A percentile compares a stretch with the other conserved stretches of the same genome.
phyloP scores from a whole-genome alignment of 2,113 vertebrate species.

The Salvelinus alpinus region DNA sequence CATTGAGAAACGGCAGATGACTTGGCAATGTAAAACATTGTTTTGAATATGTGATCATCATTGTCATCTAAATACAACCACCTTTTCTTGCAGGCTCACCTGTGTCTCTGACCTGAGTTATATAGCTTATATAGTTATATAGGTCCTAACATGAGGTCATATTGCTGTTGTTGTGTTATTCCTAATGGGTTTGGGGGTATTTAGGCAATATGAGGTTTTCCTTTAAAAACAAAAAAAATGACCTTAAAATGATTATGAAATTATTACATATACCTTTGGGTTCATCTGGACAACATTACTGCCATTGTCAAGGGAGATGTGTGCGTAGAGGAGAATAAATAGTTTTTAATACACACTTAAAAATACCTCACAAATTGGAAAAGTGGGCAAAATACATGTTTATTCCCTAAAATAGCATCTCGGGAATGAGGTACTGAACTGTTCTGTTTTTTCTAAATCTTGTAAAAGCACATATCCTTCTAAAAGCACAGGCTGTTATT shows the following conservation, averaged over 20 bases:
- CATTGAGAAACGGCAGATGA: too few relatives aligned
- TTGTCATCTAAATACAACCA: not conserved
- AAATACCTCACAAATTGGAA: not conserved
- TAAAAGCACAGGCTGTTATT: not conserved
- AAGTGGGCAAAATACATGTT: not conserved
- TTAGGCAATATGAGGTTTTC: not conserved
- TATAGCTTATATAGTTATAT: not conserved
- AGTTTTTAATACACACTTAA: not conserved
- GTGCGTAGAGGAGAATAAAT: not conserved
- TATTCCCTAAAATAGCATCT: not conserved
- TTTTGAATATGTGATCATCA: too few relatives aligned
- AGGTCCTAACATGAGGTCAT: not conserved
- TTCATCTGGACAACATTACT: constrained; percentile 11
- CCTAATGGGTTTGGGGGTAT: constrained; percentile 8
- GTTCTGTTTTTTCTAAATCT: not conserved
- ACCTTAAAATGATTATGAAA: not conserved
- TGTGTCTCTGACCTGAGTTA: not conserved
- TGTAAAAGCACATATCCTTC: not conserved
- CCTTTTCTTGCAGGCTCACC: not conserved
- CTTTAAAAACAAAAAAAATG: not conserved
- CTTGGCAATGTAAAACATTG: too few relatives aligned
- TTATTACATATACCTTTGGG: constrained; percentile 3
- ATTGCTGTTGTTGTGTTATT: not conserved
- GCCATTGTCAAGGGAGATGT: not conserved
- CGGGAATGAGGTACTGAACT: not conserved